A percentile compares a stretch with the other conserved stretches of the same genome.
Evolutionary conservation across 1,140 invertebrate species (phyloP).

Genomic region (Bombus balteatus): DNA sequence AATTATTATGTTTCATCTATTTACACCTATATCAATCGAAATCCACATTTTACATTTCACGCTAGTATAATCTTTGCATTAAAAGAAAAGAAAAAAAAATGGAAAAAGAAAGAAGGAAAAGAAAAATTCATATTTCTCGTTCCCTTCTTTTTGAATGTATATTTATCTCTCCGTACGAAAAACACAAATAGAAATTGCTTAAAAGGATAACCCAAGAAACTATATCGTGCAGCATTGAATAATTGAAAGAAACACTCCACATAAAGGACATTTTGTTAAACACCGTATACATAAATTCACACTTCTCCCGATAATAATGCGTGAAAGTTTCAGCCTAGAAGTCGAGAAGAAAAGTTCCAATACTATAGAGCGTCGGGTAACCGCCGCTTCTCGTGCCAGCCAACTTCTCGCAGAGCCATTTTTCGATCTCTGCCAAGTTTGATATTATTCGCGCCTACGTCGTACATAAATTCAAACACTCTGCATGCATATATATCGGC

Average conservation of each 20-base stretch:
- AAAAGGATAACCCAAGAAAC: neutral
- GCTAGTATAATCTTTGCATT: too few relatives aligned
- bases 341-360: conserved; percentile 35
- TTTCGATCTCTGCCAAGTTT: conserved; percentile 55
- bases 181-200: neutral
- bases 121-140: too few relatives aligned
- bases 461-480: conserved; percentile 50
- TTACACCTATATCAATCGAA: too few relatives aligned
- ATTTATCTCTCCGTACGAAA: neutral
- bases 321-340: conserved; percentile 23
- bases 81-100: too few relatives aligned
- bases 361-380: conserved; percentile 28
- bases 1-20: too few relatives aligned
- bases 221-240: neutral
- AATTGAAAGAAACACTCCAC: conserved; percentile 13
- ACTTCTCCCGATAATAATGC: conserved; percentile 38
- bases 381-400: conserved; percentile 20
- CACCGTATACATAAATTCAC: conserved; percentile 45
- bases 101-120: too few relatives aligned
- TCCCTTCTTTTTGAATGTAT: neutral
- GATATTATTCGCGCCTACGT: conserved; percentile 49
- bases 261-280: conserved; percentile 39
- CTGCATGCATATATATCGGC: conserved; percentile 22
- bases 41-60: too few relatives aligned
- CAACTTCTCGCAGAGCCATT: conserved; percentile 32